A percentile compares a stretch with the other conserved stretches of the same genome.
Conservation (phyloP, 2,113 vertebrate genomes). For the Narcine bancroftii region DNA sequence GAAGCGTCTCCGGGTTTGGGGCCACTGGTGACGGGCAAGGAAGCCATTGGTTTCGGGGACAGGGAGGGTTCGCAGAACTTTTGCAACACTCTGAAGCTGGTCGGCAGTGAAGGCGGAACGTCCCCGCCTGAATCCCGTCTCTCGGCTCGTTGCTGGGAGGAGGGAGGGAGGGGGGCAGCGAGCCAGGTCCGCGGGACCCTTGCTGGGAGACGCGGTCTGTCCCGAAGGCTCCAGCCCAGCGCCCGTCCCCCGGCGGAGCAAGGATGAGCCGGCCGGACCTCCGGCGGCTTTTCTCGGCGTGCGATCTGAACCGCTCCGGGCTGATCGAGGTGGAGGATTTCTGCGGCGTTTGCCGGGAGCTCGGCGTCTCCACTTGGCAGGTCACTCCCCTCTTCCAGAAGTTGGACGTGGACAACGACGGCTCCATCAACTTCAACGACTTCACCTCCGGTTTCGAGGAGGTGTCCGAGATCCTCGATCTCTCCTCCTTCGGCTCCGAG, state of each 20-base stretch:
- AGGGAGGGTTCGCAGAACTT: neutral
- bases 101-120: neutral
- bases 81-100: neutral
- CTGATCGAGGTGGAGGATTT: constrained; percentile 62
- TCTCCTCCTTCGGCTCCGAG: constrained; percentile 43
- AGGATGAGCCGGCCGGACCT: constrained; percentile 43
- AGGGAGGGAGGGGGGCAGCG: too few relatives aligned
- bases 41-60: too few relatives aligned
- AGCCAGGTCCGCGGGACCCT: too few relatives aligned
- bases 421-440: constrained; percentile 55
- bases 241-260: too few relatives aligned
- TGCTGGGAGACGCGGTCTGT: too few relatives aligned
- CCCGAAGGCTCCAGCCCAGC: too few relatives aligned
- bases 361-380: constrained; percentile 51
- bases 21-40: too few relatives aligned
- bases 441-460: constrained; percentile 59
- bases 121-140: neutral
- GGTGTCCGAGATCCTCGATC: constrained; percentile 54
- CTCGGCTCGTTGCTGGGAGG: too few relatives aligned
- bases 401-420: constrained; percentile 55
- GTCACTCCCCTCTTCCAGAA: constrained; percentile 52
- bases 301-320: constrained; percentile 62
- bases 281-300: constrained; percentile 57
- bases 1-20: too few relatives aligned
- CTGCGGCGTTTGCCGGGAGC: constrained; percentile 55